Percentiles rank a stretch among this genome's conserved stretches.
These are phyloP conservation scores for Ctenicera cuprea DNA, from an alignment of 2,888 invertebrate species.

Conservation along the genomic window DNA sequence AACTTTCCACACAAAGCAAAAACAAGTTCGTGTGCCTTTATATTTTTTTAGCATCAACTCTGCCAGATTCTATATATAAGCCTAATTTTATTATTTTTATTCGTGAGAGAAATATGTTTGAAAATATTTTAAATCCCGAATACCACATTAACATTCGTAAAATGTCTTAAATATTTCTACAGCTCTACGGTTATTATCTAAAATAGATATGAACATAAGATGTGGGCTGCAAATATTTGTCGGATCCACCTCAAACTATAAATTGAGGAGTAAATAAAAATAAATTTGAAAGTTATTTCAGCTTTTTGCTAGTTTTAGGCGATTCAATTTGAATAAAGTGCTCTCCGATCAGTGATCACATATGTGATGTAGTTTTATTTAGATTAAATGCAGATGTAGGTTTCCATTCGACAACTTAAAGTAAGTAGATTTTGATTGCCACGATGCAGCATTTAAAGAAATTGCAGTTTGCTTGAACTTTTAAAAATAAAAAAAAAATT, in stretches of 20 bases:
- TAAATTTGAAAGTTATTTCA: no score
- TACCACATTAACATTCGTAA: constrained; percentile 1
- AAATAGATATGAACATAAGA: constrained; percentile 8
- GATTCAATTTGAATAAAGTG: no score
- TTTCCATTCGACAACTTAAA: neutral
- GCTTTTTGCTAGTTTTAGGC: no score
- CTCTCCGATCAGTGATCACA: no score
- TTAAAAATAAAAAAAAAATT: no score
- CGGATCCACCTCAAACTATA: neutral
- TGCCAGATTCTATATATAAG: constrained; percentile 36
- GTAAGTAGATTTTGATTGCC: no score
- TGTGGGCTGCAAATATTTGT: constrained; percentile 3
- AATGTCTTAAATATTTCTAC: constrained; percentile 10
- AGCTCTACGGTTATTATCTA: constrained; percentile 3
- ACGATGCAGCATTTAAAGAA: no score
- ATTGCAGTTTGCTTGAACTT: no score
- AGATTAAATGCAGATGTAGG: neutral
- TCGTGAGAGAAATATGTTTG: neutral
- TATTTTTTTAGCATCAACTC: neutral
- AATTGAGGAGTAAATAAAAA: no score
- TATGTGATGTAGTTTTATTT: neutral
- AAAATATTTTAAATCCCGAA: constrained; percentile 16
- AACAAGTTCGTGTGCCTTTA: constrained; percentile 40
- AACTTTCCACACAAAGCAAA: constrained; percentile 26
- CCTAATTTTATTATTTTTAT: constrained; percentile 18